Evolutionary conservation across 2,113 vertebrate species (phyloP).

Genomic region (Esox niger): DNA sequence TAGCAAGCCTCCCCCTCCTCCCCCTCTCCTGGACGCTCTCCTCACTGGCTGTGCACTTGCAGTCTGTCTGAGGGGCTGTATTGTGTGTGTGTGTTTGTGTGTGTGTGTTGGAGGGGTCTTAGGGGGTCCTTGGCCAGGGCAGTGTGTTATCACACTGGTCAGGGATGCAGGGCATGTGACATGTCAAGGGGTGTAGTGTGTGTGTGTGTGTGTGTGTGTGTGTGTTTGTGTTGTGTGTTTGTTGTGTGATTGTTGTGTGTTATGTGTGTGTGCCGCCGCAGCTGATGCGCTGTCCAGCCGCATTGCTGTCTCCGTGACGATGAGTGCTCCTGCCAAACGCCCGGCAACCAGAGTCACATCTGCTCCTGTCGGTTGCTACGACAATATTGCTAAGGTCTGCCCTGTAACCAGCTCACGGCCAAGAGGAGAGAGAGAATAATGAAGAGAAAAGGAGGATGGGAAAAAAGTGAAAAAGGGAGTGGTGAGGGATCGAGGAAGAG

Average conservation of each 20-base stretch:
- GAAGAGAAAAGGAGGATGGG: slow-evolving; percentile 2
- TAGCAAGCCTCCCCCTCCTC: slow-evolving; percentile 14
- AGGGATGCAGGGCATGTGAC: background rate
- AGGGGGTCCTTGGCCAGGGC: slow-evolving; percentile 42
- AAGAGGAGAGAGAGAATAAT: slow-evolving; percentile 37
- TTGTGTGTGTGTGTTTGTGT: slow-evolving; percentile 20
- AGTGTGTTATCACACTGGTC: background rate
- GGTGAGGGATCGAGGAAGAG: background rate
- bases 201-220: slow-evolving; percentile 17
- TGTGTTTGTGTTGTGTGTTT: background rate
- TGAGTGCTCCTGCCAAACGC: slow-evolving; percentile 75
- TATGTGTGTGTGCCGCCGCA: slow-evolving; percentile 47
- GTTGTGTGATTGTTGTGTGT: slow-evolving; percentile 14
- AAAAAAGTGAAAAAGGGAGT: background rate
- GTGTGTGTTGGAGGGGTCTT: background rate
- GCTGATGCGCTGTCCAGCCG: slow-evolving; percentile 72
- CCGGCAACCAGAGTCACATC: slow-evolving; percentile 75
- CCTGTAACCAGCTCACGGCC: slow-evolving; percentile 67
- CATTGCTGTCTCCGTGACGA: slow-evolving; percentile 68
- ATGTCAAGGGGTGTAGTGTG: background rate
- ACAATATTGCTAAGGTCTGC: slow-evolving; percentile 67
- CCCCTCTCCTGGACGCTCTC: slow-evolving; percentile 53
- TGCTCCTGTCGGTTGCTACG: slow-evolving; percentile 69
- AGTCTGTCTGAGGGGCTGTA: slow-evolving; percentile 59
- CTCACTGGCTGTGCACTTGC: slow-evolving; percentile 73